Evolutionary conservation across 2,113 vertebrate genomes (phyloP), one percentile per base, ranked within the genome.

Genomic region (Caranx melampygus): DNA sequence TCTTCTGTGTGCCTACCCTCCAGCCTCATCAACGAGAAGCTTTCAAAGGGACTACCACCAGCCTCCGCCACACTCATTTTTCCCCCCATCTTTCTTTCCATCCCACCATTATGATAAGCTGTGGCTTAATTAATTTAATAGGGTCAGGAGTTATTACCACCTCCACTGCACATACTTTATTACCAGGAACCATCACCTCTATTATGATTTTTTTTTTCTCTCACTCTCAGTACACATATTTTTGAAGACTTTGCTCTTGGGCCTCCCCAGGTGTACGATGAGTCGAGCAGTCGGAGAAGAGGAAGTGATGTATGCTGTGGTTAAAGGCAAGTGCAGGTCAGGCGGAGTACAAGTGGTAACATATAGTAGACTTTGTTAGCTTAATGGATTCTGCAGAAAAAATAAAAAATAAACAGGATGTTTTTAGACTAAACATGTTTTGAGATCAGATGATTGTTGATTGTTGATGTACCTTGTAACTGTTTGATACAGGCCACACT

Each of bases 121-220:
- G 72, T 73, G 84, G 71, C 82, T 94, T 95, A 95, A 95, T 95
- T 94, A 94, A 94, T 92, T 94, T 89, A 94, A 94, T 90, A 93
- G 90, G 93, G 94, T 94, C 94, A 94, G 89, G 87, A 92, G 92
- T 93, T 92, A 93, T 93, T 91, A 87, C 87, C 91, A 91, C 92
- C 89, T 90, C 81, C 79, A 64, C 78, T 87, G 84, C 73, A 85
- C 83, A 89, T 84, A 83, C 80, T 89, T 87, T 88, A 85, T 84
- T 88, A 84, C 83, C 81, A 81, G 65, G 84, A 88, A 88, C 44
- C 68, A 72, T 85, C 69, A 73, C 83, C 73, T 85, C 74, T 72
- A 87, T 87, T 87, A 88, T 85, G 73, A 79, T 81, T 79, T 81
- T 68, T 67, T 79, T 33, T 88, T 78, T 87, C 84, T 26, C 26